Base-by-base conservation (phyloP, 2,113 vertebrate species). In the Tenebrosternarchus preto region DNA sequence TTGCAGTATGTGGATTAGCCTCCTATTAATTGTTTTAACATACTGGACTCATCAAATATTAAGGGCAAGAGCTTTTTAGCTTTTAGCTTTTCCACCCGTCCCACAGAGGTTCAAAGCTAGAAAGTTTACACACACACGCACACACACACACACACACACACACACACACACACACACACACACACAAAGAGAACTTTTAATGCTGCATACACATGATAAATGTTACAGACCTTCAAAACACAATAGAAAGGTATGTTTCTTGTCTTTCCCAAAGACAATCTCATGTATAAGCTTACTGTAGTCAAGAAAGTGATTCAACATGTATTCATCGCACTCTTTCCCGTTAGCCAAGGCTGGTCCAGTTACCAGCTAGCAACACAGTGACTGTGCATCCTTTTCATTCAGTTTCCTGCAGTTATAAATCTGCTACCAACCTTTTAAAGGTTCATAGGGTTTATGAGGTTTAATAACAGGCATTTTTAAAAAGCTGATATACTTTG, bases 31-130 rank as follows among this genome's bases (percentile, higher is more conserved):
- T 89, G 88, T 88, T 85, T 84, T 87, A 92, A 88, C 83, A 82
- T 90, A 90, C 87, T 83, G 86, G 82, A 71, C 33, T 87, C 89
- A 94, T 95, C 77, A 94, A 95, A 94, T 94, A 94, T 93, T 93
- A 88, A 94, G 91, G 78, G 82, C 80, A 80, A 80, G 60, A 69
- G 76, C 82, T 85, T 92, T 86, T 92, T 83, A 74, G 79, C 83
- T 92, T 86, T 92, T 83, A 74, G 79, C 83, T 59, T 33, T 77
- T 69, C 73, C 67, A 61, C n/a, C 56, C n/a, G 43, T 72, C 76
- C 80, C 71, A 60, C 22, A 53, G 80, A 67, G 78, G 50, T 22
- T 80, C 31, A 55, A 82, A 20, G 60, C 71, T 82, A 19, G 24
- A n/a, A 33, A 36, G 24, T 71, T 70, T 72, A 67, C 56, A 76